phyloP scores from a whole-genome alignment of 2,113 vertebrate genomes.

The Procavia capensis region DNA sequence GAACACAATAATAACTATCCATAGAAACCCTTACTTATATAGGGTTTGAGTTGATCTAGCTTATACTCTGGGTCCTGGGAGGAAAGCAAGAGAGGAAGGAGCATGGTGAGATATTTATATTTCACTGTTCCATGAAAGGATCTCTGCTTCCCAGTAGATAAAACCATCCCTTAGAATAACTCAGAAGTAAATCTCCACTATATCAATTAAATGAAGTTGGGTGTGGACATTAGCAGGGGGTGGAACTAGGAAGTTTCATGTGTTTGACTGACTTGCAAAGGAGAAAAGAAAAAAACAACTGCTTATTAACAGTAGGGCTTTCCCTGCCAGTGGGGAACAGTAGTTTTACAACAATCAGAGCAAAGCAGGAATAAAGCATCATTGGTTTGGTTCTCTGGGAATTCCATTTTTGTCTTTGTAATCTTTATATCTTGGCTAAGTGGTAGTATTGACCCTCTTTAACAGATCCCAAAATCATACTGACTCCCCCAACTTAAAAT shows the following conservation, averaged over 20 bases:
- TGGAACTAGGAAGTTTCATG: neutral
- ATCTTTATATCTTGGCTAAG: neutral
- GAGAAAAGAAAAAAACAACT: neutral
- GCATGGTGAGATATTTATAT: neutral
- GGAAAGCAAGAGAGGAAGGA: neutral
- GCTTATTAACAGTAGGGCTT: neutral
- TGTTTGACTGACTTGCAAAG: conserved; percentile 2
- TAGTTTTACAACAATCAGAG: neutral
- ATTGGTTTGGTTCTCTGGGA: neutral
- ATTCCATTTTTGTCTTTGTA: neutral
- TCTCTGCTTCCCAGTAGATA: conserved; percentile 34
- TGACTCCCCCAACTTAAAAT: neutral
- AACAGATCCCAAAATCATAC: neutral
- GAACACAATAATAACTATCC: conserved; percentile 44
- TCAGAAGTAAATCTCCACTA: conserved; percentile 38
- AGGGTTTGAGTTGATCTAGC: conserved; percentile 54
- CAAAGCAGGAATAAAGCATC: neutral
- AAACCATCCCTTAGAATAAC: conserved; percentile 48
- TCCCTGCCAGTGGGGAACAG: neutral
- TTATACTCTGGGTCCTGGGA: conserved; percentile 12
- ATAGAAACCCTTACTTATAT: conserved; percentile 57
- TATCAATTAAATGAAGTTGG: conserved; percentile 37
- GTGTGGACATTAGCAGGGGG: neutral
- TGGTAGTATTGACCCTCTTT: neutral
- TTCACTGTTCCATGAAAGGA: neutral